Conservation (phyloP, 2,113 vertebrate species). For the Pardalotus punctatus region DNA sequence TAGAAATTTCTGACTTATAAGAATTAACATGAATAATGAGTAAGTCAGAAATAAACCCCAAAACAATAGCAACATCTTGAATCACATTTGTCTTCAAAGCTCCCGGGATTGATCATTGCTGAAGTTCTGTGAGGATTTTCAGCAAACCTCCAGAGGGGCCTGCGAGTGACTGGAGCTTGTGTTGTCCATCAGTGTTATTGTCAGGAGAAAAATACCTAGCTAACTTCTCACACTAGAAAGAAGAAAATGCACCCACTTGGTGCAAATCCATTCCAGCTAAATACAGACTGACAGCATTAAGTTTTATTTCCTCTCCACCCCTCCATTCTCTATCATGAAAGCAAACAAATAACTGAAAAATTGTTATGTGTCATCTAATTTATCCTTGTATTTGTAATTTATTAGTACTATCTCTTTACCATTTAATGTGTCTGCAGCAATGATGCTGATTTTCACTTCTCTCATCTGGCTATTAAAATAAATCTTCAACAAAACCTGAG, state of each 20-base stretch:
- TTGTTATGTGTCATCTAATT: constrained; percentile 35
- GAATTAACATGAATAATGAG: neutral
- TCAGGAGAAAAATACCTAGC: neutral
- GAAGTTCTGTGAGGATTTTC: neutral
- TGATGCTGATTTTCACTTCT: neutral
- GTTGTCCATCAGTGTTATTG: neutral
- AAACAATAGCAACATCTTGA: neutral
- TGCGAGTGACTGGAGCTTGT: neutral
- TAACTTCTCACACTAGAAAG: constrained; percentile 31
- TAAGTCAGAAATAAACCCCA: neutral
- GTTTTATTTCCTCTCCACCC: neutral
- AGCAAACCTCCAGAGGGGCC: neutral
- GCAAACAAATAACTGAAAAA: neutral
- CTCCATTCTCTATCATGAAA: neutral
- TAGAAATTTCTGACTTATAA: neutral
- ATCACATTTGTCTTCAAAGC: neutral
- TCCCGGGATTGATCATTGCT: neutral
- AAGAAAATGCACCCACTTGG: neutral
- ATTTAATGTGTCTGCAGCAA: constrained; percentile 21
- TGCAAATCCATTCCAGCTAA: constrained; percentile 39
- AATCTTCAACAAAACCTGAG: constrained; percentile 39
- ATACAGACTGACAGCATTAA: neutral
- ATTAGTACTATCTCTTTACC: constrained; percentile 40
- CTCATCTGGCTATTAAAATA: constrained; percentile 39
- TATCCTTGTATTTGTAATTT: constrained; percentile 48